Percentiles rank a stretch among this genome's conserved stretches.
Evolutionary conservation across 2,888 invertebrate genomes (phyloP).

Genomic region (Leptothorax acervorum): DNA sequence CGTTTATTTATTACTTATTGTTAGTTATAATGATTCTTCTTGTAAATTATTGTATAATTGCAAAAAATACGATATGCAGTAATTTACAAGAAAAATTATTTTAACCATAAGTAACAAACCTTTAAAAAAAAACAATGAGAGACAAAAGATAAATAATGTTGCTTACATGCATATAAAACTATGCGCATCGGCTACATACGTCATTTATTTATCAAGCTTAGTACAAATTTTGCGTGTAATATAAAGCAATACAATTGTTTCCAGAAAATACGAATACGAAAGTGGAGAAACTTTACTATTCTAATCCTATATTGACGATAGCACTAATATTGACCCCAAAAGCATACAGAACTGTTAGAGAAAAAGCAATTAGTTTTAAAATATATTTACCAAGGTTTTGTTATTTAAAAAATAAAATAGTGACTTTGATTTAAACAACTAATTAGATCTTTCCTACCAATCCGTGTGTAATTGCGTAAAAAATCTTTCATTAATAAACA

Average conservation of each 20-base stretch:
- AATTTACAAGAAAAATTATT: neutral
- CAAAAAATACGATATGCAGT: neutral
- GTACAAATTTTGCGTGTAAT: neutral
- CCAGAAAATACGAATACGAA: neutral
- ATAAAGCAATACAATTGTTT: neutral
- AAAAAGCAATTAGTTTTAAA: neutral
- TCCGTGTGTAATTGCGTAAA: neutral
- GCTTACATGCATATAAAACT: neutral
- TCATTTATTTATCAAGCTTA: conserved; percentile 14
- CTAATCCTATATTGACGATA: neutral
- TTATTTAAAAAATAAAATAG: conserved; percentile 2
- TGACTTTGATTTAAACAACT: conserved; percentile 7
- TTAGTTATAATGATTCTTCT: neutral
- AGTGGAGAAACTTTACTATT: neutral
- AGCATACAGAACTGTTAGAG: conserved; percentile 5
- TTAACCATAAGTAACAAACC: neutral
- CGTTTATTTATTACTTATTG: neutral
- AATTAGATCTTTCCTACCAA: neutral
- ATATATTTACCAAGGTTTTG: neutral
- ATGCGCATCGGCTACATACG: neutral
- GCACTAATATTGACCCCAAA: neutral
- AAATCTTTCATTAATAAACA: neutral
- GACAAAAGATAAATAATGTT: neutral
- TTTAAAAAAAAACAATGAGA: neutral
- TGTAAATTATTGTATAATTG: neutral